phyloP scores from a whole-genome alignment of 1,140 invertebrate species.

The Conus ventricosus region DNA sequence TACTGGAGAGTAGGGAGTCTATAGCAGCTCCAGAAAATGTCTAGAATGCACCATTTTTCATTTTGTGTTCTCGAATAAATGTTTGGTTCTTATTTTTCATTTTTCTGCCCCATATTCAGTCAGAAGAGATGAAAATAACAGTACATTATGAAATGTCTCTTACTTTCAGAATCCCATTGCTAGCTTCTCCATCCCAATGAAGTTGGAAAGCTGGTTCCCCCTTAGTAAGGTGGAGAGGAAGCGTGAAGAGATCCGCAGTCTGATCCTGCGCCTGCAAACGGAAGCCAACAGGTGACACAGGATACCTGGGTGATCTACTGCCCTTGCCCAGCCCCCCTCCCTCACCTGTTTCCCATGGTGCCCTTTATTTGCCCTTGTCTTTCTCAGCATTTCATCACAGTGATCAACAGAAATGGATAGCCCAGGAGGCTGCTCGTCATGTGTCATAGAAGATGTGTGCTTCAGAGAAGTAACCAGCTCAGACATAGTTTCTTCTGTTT shows the following conservation, averaged over 20 bases:
- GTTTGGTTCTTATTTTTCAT: no score
- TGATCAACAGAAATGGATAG: not conserved
- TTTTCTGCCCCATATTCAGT: no score
- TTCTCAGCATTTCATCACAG: not conserved
- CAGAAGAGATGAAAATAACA: no score
- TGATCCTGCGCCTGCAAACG: conserved; percentile 72
- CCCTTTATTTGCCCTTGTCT: not conserved
- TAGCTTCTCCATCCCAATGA: conserved; percentile 73
- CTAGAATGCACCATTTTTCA: not conserved
- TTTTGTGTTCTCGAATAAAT: not conserved
- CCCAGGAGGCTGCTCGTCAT: not conserved
- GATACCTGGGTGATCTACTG: not conserved
- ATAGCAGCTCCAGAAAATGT: no score
- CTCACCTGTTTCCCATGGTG: not conserved
- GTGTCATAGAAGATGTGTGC: not conserved
- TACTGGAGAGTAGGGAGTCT: no score
- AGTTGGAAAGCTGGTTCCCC: conserved; percentile 72
- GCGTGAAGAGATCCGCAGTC: conserved; percentile 69
- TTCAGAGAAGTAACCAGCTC: not conserved
- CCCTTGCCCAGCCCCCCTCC: not conserved
- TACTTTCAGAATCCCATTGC: conserved; percentile 73
- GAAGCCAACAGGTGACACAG: conserved; percentile 39
- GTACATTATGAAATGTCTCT: no score
- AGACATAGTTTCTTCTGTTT: not conserved
- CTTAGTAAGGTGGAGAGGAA: conserved; percentile 70